Base-by-base conservation (phyloP, 2,888 invertebrate genomes). In the Phlogophora meticulosa region DNA sequence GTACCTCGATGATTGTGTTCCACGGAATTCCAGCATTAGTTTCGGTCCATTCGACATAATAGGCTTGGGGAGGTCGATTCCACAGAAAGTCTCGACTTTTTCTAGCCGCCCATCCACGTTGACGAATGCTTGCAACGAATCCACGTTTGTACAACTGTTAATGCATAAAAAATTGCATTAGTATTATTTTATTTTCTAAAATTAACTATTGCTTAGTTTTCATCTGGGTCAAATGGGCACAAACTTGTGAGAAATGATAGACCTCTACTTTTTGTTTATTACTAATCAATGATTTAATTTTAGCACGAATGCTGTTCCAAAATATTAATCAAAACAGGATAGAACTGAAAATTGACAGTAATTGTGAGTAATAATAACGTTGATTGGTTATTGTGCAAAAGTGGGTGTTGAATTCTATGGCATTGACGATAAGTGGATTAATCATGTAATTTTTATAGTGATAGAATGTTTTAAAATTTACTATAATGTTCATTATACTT, bases 11-110 rank as follows among this genome's bases (percentile, higher is more conserved):
- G 97, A 97, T 84, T 96, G 96, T 58, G 97, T 96, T 53, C 98
- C 98, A 71, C 97, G 96, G 90, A 99, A 99, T 92, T 98, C 98
- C 65, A 99, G 94, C 89, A 98, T 97, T 87, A 99, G 95, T 85
- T 97, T 96, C 56, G 98, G 98, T 46, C 98, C 98, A 88, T 97
- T 98, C 67, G 99, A 99, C 99, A 99, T 99, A 78, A 99, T 96
- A 65, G 98, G 98, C 80, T 97, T 97, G 0, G 99, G 99, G 59
- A 97, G 92, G 76, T 97, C 97, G 42, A 96, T 96, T 9, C 98
- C 99, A 90, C 99, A 99, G 88, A 98, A 98, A 32, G 97, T 97
- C 85, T 98, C 98, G 63, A 98, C 97, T 87, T 98, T 97, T 88
- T 98, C 98, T 95, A 98, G 97, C 82, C 98, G 96, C 1, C 98